Base-by-base conservation (phyloP, 2,113 vertebrate genomes). In the Spheniscus mendiculus region DNA sequence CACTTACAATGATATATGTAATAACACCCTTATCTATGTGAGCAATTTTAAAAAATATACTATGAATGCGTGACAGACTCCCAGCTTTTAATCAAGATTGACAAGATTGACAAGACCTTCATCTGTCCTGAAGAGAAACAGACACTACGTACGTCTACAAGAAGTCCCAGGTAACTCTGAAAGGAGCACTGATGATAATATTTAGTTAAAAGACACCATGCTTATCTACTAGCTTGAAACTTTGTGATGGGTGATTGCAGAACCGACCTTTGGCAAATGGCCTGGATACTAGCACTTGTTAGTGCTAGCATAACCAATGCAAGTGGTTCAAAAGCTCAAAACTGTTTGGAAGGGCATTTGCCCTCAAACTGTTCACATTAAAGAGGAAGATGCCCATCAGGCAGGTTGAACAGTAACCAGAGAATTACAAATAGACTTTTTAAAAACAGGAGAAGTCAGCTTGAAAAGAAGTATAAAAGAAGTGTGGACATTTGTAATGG, bases 261-360 rank as follows among this genome's bases (percentile, higher is more conserved):
- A 87, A 12, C 6, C 10, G 5, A 18, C 32, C 44, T 71, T 87
- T 72, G 38, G 18, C 32, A 63, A 63, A 69, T 15, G 16, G n/a
- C 22, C 63, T 77, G 53, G 29, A 44, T 32, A 72, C 17, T 32
- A 72, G 16, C 21, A 58, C 34, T 76, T 52, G 7, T 62, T 80
- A n/a, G n/a, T n/a, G n/a, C n/a, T n/a, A 72, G 6, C 3, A 0
- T 29, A 74, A 12, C 17, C 10, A 49, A 9, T 44, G 3, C 17
- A 56, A 62, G 34, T 23, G 47, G 27, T 6, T 71, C 36, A 76
- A 66, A 87, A 38, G 19, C 15, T 63, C 47, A 38, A 26, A 77
- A 76, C 8, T 53, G 3, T 42, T 36, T 80, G 26, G 15, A 32
- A 34, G 11, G 29, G 5, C 15, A 47, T 83, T 93, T 87, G 27